phyloP scores from a whole-genome alignment of 2,888 invertebrate genomes.

The Xiphydria camelus region DNA sequence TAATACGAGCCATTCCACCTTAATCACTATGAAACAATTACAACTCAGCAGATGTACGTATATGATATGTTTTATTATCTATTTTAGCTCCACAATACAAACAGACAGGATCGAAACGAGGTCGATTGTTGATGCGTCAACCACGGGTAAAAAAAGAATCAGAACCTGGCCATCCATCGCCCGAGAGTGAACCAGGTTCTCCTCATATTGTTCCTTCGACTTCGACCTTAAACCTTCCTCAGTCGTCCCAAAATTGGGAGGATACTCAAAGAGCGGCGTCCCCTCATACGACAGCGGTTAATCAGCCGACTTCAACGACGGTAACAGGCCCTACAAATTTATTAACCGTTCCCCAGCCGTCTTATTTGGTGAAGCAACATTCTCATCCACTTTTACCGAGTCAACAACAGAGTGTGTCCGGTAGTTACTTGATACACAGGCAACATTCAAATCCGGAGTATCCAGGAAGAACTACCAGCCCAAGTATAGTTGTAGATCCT shows the following conservation, averaged over 20 bases:
- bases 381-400: slow-evolving; percentile 69
- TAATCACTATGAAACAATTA: not conserved
- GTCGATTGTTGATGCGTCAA: slow-evolving; percentile 69
- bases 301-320: slow-evolving; percentile 64
- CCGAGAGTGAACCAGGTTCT: slow-evolving; percentile 51
- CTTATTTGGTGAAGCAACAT: slow-evolving; percentile 68
- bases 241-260: slow-evolving; percentile 34
- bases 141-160: slow-evolving; percentile 69
- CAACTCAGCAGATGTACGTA: too few species aligned
- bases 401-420: slow-evolving; percentile 57
- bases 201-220: slow-evolving; percentile 58
- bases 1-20: too few species aligned
- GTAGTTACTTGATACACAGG: slow-evolving; percentile 56
- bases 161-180: slow-evolving; percentile 59
- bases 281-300: slow-evolving; percentile 40
- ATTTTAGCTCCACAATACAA: slow-evolving; percentile 30
- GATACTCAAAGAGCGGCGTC: slow-evolving; percentile 26
- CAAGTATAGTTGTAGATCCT: slow-evolving; percentile 48
- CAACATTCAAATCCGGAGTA: slow-evolving; percentile 61
- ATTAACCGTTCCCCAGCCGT: slow-evolving; percentile 63
- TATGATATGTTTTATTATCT: not conserved
- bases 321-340: slow-evolving; percentile 62
- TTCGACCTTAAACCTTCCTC: slow-evolving; percentile 48
- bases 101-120: slow-evolving; percentile 64
- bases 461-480: slow-evolving; percentile 44